These are phyloP conservation scores for Acrossocheilus fasciatus DNA, from an alignment of 2,797 vertebrate genomes.

Conservation along the genomic window DNA sequence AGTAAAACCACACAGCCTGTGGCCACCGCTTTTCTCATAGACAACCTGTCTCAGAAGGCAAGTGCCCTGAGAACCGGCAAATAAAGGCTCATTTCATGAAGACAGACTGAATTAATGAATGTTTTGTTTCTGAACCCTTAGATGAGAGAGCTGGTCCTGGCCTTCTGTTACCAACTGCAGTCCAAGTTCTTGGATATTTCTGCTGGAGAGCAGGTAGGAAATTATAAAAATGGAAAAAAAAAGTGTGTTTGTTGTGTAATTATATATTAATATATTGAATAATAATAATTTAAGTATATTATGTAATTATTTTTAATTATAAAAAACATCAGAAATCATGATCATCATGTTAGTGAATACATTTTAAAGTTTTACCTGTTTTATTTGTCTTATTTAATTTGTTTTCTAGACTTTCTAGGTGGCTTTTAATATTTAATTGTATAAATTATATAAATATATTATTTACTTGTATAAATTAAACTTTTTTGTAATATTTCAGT, in stretches of 20 bases:
- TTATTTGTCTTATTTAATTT: not conserved
- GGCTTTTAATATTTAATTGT: not conserved
- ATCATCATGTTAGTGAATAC: not conserved
- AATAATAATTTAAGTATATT: not conserved
- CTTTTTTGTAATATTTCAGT: not conserved
- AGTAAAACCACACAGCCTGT: slow-evolving; percentile 67
- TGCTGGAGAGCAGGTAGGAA: slow-evolving; percentile 91
- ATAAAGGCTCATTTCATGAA: not conserved
- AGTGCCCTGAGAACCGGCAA: not conserved
- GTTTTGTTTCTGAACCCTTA: slow-evolving; percentile 60
- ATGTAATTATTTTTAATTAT: not conserved
- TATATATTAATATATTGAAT: not conserved
- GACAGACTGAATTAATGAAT: not conserved
- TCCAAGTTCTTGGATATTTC: slow-evolving; percentile 90
- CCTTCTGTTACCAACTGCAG: slow-evolving; percentile 91
- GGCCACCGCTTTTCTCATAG: slow-evolving; percentile 80
- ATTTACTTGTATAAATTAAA: too few species aligned
- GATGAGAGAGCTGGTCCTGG: slow-evolving; percentile 90
- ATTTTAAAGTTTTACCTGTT: not conserved
- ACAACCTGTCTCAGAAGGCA: slow-evolving; percentile 88
- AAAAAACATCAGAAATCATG: not conserved
- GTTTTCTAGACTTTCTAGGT: not conserved
- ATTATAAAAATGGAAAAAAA: not conserved
- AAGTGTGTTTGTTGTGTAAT: not conserved
- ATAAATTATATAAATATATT: not conserved